phyloP scores from a whole-genome alignment of 2,888 invertebrate genomes.

The Onchidella celtica region DNA sequence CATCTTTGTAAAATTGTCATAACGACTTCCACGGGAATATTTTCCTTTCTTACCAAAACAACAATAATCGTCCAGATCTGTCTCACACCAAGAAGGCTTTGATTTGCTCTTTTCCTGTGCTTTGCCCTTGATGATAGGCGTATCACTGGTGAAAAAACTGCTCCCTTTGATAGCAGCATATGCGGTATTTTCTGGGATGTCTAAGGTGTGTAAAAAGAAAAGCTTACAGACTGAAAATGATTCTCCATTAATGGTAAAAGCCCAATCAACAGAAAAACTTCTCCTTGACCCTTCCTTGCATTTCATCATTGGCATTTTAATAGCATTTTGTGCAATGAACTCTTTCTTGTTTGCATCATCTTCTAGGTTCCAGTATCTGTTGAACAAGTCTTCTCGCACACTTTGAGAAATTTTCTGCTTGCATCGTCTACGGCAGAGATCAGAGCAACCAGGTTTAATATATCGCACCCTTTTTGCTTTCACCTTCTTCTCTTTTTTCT shows the following conservation, averaged over 20 bases:
- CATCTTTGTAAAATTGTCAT: neutral
- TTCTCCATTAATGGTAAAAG: constrained; percentile 21
- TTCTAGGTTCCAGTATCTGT: constrained; percentile 23
- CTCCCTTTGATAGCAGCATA: constrained; percentile 31
- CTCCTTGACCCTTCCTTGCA: constrained; percentile 2
- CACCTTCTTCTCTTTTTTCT: neutral
- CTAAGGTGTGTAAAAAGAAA: constrained; percentile 33
- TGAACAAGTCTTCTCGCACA: constrained; percentile 23
- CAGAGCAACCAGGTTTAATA: constrained; percentile 19
- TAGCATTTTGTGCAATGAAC: constrained; percentile 25
- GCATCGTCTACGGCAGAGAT: constrained; percentile 16
- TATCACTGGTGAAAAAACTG: neutral
- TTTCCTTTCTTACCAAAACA: neutral
- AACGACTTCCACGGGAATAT: neutral
- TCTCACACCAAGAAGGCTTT: constrained; percentile 16
- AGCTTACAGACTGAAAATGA: constrained; percentile 33
- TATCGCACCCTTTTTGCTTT: constrained; percentile 4
- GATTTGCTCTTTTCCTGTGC: neutral
- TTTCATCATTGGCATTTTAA: constrained; percentile 15
- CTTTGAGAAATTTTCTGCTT: constrained; percentile 28
- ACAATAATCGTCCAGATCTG: constrained; percentile 22
- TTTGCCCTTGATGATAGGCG: constrained; percentile 7
- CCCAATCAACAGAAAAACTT: constrained; percentile 27
- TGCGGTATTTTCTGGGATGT: constrained; percentile 26
- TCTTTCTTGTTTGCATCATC: constrained; percentile 17